A percentile compares a stretch with the other conserved stretches of the same genome.
Evolutionary conservation across 1,140 invertebrate species (phyloP).

Genomic region (Drosophila rufa): DNA sequence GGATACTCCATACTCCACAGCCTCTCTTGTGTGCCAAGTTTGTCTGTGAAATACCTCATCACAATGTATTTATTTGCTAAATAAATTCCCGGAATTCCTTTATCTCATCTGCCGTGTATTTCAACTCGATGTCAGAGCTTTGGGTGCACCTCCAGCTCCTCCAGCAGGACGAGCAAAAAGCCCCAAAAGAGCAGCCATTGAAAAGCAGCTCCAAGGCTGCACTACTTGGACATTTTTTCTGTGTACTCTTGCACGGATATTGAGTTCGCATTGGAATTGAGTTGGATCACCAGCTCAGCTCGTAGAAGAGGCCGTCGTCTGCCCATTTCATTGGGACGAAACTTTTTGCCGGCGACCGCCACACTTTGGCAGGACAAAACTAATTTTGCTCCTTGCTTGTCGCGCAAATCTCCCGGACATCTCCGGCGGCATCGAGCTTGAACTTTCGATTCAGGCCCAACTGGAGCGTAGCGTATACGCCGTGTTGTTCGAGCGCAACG

Average conservation of each 20-base stretch:
- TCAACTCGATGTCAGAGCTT: slow-evolving; percentile 10
- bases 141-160: too few species aligned
- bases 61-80: slow-evolving; percentile 41
- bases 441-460: slow-evolving; percentile 48
- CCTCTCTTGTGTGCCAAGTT: not conserved
- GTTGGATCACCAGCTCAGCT: slow-evolving; percentile 40
- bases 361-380: slow-evolving; percentile 45
- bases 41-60: slow-evolving; percentile 23
- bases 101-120: slow-evolving; percentile 18
- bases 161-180: not conserved
- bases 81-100: slow-evolving; percentile 37
- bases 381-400: slow-evolving; percentile 63
- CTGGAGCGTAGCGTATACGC: slow-evolving; percentile 58
- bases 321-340: slow-evolving; percentile 40
- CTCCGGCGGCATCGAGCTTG: slow-evolving; percentile 41
- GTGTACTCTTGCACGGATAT: slow-evolving; percentile 39
- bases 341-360: slow-evolving; percentile 32
- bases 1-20: not conserved
- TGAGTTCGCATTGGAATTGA: slow-evolving; percentile 54
- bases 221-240: slow-evolving; percentile 46
- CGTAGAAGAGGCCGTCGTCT: slow-evolving; percentile 10
- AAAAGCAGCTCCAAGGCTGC: slow-evolving; percentile 44
- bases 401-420: slow-evolving; percentile 40
- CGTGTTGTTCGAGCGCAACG: slow-evolving; percentile 60
- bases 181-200: slow-evolving; percentile 10